These are phyloP conservation scores for Agonopterix arenella DNA, from an alignment of 2,888 invertebrate species.

Conservation along the genomic window DNA sequence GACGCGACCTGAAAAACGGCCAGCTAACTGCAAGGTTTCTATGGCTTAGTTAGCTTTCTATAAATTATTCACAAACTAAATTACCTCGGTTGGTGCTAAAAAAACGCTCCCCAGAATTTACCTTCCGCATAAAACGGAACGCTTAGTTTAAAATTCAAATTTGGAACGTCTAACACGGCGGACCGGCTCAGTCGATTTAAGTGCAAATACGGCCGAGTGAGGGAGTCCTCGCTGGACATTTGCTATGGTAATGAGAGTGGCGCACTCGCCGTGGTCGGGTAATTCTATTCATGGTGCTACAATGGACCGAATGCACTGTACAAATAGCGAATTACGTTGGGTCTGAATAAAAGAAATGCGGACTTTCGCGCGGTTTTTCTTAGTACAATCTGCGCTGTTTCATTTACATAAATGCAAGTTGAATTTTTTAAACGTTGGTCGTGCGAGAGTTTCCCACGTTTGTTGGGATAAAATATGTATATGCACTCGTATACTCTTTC, in stretches of 20 bases:
- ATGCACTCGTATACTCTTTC: too few relatives aligned
- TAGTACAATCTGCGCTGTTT: constrained; percentile 11
- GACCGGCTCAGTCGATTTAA: constrained; percentile 35
- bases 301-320: constrained; percentile 38
- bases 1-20: constrained; percentile 3
- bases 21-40: constrained; percentile 1
- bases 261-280: constrained; percentile 33
- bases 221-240: constrained; percentile 39
- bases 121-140: constrained; percentile 57
- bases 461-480: neutral
- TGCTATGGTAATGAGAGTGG: constrained; percentile 39
- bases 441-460: constrained; percentile 2
- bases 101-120: constrained; percentile 53
- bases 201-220: constrained; percentile 48
- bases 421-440: constrained; percentile 9
- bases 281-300: constrained; percentile 47
- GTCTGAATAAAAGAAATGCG: constrained; percentile 29
- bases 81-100: constrained; percentile 36
- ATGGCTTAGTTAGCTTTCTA: constrained; percentile 12
- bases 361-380: constrained; percentile 9
- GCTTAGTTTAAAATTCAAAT: constrained; percentile 74
- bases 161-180: constrained; percentile 55
- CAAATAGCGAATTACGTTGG: constrained; percentile 43
- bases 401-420: constrained; percentile 11
- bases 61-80: constrained; percentile 43